Conservation (phyloP, 2,797 vertebrate genomes). For the Babyrousa celebensis region DNA sequence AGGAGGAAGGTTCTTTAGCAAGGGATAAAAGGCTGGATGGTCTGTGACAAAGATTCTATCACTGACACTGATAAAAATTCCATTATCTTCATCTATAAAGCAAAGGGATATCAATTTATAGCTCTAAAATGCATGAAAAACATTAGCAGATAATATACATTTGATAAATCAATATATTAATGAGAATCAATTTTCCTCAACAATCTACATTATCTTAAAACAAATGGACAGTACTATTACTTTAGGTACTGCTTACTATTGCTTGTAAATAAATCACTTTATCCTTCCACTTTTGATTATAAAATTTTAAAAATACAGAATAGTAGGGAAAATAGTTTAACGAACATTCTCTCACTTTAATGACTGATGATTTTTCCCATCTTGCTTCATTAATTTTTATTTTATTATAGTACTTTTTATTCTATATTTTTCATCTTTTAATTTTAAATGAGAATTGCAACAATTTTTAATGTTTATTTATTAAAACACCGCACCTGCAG, state of each 20-base stretch:
- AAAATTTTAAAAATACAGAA: slow-evolving; percentile 47
- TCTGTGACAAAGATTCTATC: slow-evolving; percentile 23
- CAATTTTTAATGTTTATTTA: too few species aligned
- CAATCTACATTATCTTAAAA: slow-evolving; percentile 47
- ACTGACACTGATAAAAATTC: slow-evolving; percentile 51
- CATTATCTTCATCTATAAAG: slow-evolving; percentile 39
- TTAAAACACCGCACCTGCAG: too few species aligned
- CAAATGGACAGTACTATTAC: slow-evolving; percentile 2
- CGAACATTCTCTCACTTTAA: slow-evolving; percentile 48
- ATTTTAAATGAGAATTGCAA: too few species aligned
- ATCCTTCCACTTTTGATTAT: slow-evolving; percentile 15
- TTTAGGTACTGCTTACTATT: not conserved
- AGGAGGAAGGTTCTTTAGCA: not conserved
- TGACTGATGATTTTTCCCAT: slow-evolving; percentile 21
- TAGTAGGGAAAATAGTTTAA: slow-evolving; percentile 33
- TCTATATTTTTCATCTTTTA: too few species aligned
- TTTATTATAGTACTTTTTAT: not conserved
- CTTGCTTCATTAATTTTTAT: slow-evolving; percentile 70
- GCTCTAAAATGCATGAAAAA: not conserved
- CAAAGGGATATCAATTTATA: not conserved
- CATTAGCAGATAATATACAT: not conserved
- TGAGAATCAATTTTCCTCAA: not conserved
- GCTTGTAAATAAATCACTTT: slow-evolving; percentile 38
- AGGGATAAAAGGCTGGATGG: slow-evolving; percentile 40
- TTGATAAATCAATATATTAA: slow-evolving; percentile 53